phyloP scores from a whole-genome alignment of 1,140 invertebrate species.

The Chymomyza costata region DNA sequence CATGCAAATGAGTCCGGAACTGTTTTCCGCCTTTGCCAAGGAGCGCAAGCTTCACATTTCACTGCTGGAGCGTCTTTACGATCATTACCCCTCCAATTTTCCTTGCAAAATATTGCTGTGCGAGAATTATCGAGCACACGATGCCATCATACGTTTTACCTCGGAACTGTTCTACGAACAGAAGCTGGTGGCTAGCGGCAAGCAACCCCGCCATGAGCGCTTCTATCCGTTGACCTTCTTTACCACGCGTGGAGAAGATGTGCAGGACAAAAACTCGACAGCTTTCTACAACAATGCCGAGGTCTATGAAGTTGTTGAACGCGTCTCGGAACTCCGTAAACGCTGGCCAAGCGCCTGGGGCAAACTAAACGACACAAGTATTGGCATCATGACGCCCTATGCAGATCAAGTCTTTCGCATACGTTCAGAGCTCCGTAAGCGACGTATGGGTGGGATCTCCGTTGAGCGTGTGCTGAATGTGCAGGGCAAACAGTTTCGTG shows the following conservation, averaged over 20 bases:
- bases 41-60: conserved; percentile 87
- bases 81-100: conserved; percentile 84
- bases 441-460: conserved; percentile 84
- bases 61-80: conserved; percentile 87
- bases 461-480: conserved; percentile 92
- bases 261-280: conserved; percentile 87
- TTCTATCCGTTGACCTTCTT: conserved; percentile 89
- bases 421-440: conserved; percentile 85
- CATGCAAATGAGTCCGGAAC: conserved; percentile 90
- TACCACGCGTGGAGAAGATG: conserved; percentile 86
- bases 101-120: conserved; percentile 89
- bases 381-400: conserved; percentile 91
- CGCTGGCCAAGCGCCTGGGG: conserved; percentile 87
- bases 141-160: conserved; percentile 87
- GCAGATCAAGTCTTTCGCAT: conserved; percentile 87
- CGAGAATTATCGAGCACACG: conserved; percentile 91
- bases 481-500: conserved; percentile 92
- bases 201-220: conserved; percentile 80
- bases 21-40: conserved; percentile 87
- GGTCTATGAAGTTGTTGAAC: conserved; percentile 86
- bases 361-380: conserved; percentile 83
- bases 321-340: conserved; percentile 81
- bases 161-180: conserved; percentile 90
- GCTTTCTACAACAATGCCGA: conserved; percentile 91
- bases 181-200: conserved; percentile 83